Evolutionary conservation across 2,113 vertebrate genomes (phyloP).

Genomic region (Coturnix japonica): DNA sequence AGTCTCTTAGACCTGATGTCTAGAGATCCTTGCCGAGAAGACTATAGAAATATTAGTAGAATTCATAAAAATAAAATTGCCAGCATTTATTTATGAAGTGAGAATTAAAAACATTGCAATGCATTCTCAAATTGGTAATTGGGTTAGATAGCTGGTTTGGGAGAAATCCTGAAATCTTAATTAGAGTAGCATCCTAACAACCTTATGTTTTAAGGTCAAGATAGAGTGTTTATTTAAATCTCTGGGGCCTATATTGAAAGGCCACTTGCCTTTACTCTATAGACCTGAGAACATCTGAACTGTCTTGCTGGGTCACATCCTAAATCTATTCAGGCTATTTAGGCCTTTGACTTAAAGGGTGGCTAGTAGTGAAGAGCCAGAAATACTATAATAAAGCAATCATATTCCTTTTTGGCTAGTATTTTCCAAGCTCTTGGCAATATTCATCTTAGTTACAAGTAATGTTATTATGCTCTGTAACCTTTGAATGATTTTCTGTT

Average conservation of each 20-base stretch:
- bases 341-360: not conserved
- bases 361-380: not conserved
- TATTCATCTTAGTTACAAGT: not conserved
- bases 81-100: not conserved
- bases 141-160: not conserved
- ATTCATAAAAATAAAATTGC: not conserved
- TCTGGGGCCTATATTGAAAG: not conserved
- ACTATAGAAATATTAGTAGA: not conserved
- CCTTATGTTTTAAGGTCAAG: not conserved
- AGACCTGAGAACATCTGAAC: not conserved
- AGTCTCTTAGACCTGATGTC: not conserved
- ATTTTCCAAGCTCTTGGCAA: not conserved
- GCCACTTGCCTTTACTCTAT: not conserved
- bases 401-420: not conserved
- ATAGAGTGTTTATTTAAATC: not conserved
- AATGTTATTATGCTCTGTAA: not conserved
- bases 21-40: not conserved
- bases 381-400: not conserved
- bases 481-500: not conserved
- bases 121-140: not conserved
- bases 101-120: not conserved
- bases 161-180: not conserved
- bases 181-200: not conserved
- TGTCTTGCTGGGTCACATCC: not conserved
- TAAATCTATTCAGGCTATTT: not conserved